These are phyloP conservation scores for Agriotes lineatus DNA, from an alignment of 2,888 invertebrate genomes.

Conservation along the genomic window DNA sequence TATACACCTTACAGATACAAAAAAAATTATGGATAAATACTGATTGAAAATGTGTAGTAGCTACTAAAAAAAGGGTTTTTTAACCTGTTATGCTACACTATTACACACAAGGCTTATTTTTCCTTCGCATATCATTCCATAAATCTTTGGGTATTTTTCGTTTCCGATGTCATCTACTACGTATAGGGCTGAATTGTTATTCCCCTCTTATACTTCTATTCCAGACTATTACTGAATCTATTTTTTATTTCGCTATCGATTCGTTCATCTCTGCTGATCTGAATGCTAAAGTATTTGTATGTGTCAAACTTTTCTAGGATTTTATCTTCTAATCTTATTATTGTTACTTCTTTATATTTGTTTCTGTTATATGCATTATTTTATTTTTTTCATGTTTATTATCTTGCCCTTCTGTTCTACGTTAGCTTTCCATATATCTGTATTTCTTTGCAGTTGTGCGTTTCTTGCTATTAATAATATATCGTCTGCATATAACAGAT, in stretches of 20 bases:
- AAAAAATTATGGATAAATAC: no score
- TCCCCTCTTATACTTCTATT: no score
- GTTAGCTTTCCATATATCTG: not conserved
- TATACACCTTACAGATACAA: no score
- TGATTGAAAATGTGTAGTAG: no score
- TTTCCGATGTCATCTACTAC: no score
- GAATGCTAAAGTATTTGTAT: not conserved
- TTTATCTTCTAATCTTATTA: not conserved
- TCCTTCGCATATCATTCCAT: no score
- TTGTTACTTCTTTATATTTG: not conserved
- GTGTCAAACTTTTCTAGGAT: not conserved
- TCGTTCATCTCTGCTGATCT: not conserved
- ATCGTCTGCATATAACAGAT: not conserved
- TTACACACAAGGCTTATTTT: no score
- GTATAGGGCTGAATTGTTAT: no score
- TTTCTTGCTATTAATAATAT: no score
- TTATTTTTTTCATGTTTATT: not conserved
- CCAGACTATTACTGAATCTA: not conserved
- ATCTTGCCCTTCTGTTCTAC: not conserved
- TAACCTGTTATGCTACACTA: no score
- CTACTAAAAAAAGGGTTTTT: no score
- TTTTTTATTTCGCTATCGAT: not conserved
- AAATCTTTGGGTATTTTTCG: no score
- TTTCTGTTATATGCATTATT: not conserved
- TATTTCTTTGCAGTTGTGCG: not conserved